Evolutionary conservation across 2,113 vertebrate species (phyloP), one percentile per base, ranked within the genome.

Genomic region (Nesospiza acunhae): DNA sequence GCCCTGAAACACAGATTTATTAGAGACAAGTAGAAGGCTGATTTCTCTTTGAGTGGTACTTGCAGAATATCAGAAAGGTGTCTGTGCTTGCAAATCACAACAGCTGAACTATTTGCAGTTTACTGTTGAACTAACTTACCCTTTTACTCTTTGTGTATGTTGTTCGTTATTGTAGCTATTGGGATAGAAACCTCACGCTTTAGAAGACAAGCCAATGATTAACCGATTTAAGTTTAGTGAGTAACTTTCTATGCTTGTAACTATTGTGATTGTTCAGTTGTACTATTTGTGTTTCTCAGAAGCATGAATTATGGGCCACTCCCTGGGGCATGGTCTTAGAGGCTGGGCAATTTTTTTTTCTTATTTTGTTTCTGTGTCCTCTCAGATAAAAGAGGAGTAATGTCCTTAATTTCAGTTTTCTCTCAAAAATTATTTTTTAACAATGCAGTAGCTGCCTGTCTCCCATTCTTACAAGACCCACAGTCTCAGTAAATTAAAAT

Each of bases 181-280:
- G 90, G 90, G 87, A 74, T 95, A 90, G 72, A 85, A 93, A 84
- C 79, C 35, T 74, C 82, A 74, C 1, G 12, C 69, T 87, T 93
- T 92, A 89, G 91, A 92, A 93, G 79, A 90, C 35, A 92, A 96
- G 92, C 60, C 84, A 97, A 90, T 91, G 75, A 93, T 94, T 96
- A 94, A 96, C 90, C 2, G 2, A 56, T 86, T 93, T 92, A 86
- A 83, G 92, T 88, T 96, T 92, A 96, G 90, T 88, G 92, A 92
- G 92, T 94, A 96, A 94, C 82, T 86, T 95, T 88, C 63, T 90
- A 41, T 0, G 1, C 90, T 88, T 95, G 64, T 86, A 87, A 92
- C 75, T 94, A 0, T 74, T 94, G 92, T 93, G 60, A 50, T 68
- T 88, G 68, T 70, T 94, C 35, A 42, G 49, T 50, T 90, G 53